Evolutionary conservation across 2,797 vertebrate genomes (phyloP), one percentile per base, ranked within the genome.

Genomic region (Hipposideros larvatus): DNA sequence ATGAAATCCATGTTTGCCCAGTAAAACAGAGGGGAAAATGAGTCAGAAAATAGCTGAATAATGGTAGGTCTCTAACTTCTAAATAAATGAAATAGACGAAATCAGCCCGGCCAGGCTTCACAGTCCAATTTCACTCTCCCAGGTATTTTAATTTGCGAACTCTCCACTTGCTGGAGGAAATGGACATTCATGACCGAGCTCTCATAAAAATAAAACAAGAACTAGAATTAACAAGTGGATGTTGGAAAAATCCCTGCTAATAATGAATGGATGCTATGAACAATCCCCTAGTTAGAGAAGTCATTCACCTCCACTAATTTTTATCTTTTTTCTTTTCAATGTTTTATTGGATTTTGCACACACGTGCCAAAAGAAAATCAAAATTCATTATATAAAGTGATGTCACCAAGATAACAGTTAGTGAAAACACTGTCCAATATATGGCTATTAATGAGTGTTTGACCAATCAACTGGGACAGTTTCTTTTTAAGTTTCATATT

Each of bases 401-500:
- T 93, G 59, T 87, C 90, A 95, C 65, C 63, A 94, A 93, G 87
- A 94, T 95, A 97, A 95, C 41, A 70, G 53, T 77, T 46, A 70
- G 53, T 77, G 80, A 71, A 90, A 96, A 95, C 77, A 41, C 61
- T 94, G 85, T 94, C 90, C 79, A 87, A 73, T 96, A 90, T 96
- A 94, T 94, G 85, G 19, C 97, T 96, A 92, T 98, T 97, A 98
- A 90, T 97, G 95, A 94, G 46, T 84, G 92, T 97, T 97, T 97
- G 97, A 97, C 92, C 91, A 90, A 96, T 95, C 87, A 97, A 96
- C 91, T 93, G 96, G n/a, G n/a, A 80, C 97, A 94, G 95, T 97
- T 97, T 94, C 96, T 95, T 97, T 98, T 96, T 82, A 98, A 97
- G 84, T 80, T 97, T 97, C 78, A 57, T 97, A 98, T 98, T 97